A percentile compares a stretch with the other conserved stretches of the same genome.
Conservation (phyloP, 2,888 invertebrate genomes). For the Xanthia icteritia region DNA sequence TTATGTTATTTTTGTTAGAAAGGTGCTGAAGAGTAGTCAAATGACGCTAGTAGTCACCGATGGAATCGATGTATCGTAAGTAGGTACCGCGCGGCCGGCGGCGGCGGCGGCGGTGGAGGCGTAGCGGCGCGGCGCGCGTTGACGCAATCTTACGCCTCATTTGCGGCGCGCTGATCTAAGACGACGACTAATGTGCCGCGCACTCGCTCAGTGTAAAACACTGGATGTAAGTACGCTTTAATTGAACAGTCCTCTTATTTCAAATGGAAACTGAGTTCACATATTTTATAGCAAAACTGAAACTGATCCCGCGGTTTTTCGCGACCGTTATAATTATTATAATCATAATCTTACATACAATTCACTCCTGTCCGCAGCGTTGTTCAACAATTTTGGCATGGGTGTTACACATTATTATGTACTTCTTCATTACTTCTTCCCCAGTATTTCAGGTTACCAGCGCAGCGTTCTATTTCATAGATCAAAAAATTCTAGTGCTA, state of each 20-base stretch:
- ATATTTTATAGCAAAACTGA: background rate
- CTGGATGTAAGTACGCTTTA: background rate
- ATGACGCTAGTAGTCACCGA: background rate
- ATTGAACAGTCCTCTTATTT: conserved; percentile 18
- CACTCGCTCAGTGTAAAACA: conserved; percentile 11
- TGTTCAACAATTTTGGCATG: background rate
- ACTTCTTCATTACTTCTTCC: background rate
- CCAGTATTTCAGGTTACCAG: no score
- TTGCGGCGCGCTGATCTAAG: conserved; percentile 39
- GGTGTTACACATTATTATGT: background rate
- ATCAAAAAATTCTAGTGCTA: background rate
- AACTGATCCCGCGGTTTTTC: background rate
- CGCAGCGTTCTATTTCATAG: background rate
- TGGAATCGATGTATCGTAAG: conserved; percentile 8
- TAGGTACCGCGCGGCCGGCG: background rate
- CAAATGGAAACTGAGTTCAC: background rate
- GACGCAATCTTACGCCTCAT: conserved; percentile 47
- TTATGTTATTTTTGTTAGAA: background rate
- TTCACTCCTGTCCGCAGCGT: background rate
- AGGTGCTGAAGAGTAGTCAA: background rate
- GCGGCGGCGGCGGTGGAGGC: background rate
- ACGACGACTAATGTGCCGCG: conserved; percentile 32
- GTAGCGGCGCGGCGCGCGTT: background rate
- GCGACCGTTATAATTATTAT: no score
- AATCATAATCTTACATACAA: background rate